phyloP scores from a whole-genome alignment of 2,113 vertebrate species.

The Urocolius indicus region DNA sequence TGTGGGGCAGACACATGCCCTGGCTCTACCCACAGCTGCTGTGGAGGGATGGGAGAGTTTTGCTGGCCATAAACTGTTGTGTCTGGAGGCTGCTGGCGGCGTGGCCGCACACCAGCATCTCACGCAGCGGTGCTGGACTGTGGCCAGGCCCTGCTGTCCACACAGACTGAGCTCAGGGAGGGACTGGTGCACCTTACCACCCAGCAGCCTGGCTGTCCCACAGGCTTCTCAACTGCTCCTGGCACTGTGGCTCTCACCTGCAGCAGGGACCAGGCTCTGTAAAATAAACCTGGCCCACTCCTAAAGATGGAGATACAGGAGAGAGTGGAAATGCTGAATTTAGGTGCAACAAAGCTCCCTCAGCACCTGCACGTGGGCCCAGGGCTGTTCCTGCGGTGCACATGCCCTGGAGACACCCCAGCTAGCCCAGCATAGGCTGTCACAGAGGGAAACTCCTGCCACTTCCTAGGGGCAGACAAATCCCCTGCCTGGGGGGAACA shows the following conservation, averaged over 20 bases:
- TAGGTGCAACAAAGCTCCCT: background rate
- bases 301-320: background rate
- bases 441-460: background rate
- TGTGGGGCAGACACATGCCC: rapidly evolving
- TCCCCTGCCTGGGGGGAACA: background rate
- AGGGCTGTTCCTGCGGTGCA: background rate
- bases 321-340: background rate
- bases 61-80: background rate
- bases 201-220: background rate
- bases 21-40: rapidly evolving
- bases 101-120: background rate
- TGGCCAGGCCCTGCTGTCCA: background rate
- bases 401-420: no score
- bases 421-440: background rate
- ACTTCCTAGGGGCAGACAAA: background rate
- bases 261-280: background rate
- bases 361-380: background rate
- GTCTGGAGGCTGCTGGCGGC: background rate
- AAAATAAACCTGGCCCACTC: background rate
- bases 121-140: background rate
- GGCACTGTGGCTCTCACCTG: rapidly evolving
- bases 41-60: background rate
- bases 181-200: background rate
- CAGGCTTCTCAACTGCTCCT: background rate
- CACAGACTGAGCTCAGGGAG: background rate